Percentiles rank a stretch among this genome's conserved stretches.
Evolutionary conservation across 1,140 invertebrate genomes (phyloP).

Genomic region (Agrilus planipennis): DNA sequence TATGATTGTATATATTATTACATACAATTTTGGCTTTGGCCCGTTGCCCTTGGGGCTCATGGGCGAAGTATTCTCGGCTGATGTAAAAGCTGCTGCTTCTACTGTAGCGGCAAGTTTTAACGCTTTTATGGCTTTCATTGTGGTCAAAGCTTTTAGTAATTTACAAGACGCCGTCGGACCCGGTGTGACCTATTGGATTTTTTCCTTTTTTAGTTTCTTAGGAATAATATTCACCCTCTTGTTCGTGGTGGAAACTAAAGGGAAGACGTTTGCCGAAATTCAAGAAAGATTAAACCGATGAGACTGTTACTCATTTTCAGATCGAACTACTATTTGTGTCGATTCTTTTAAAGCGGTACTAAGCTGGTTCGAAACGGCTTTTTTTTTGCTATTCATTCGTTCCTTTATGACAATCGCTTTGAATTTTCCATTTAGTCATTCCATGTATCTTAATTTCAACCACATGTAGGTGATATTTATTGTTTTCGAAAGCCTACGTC

Average conservation of each 20-base stretch:
- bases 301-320: too few species aligned
- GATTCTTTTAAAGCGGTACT: too few species aligned
- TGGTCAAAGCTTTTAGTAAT: slow-evolving; percentile 58
- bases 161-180: slow-evolving; percentile 47
- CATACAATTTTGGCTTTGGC: slow-evolving; percentile 46
- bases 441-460: too few species aligned
- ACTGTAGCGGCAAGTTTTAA: slow-evolving; percentile 58
- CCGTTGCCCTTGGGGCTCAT: slow-evolving; percentile 72
- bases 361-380: too few species aligned
- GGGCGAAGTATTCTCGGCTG: slow-evolving; percentile 65
- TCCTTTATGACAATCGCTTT: too few species aligned
- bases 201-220: slow-evolving; percentile 50
- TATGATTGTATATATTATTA: slow-evolving; percentile 14
- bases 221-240: slow-evolving; percentile 45
- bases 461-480: too few species aligned
- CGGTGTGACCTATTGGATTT: slow-evolving; percentile 65
- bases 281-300: too few species aligned
- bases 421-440: too few species aligned
- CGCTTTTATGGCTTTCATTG: slow-evolving; percentile 63
- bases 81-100: slow-evolving; percentile 58
- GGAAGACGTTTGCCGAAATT: slow-evolving; percentile 49
- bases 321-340: too few species aligned
- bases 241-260: slow-evolving; percentile 67
- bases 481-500: too few species aligned
- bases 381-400: too few species aligned